Percentiles rank a stretch among this genome's conserved stretches.
These are phyloP conservation scores for Drymodes brunneopygia DNA, from an alignment of 2,113 vertebrate species.

Conservation along the genomic window DNA sequence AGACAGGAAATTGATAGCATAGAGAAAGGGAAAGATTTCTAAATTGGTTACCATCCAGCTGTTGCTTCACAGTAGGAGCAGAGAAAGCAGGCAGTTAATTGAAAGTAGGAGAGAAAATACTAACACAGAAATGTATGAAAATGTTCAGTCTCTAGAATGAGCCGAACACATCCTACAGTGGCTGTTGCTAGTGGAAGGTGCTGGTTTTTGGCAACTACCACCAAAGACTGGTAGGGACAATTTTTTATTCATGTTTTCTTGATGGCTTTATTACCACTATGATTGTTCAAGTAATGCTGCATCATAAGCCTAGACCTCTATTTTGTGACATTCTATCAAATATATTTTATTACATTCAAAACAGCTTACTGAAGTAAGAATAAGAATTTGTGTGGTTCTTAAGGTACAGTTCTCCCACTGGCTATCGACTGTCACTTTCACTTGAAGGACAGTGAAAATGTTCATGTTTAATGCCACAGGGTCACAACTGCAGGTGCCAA, in stretches of 20 bases:
- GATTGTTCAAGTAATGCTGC: background rate
- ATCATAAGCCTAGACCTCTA: background rate
- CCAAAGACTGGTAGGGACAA: background rate
- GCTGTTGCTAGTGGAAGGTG: background rate
- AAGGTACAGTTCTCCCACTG: background rate
- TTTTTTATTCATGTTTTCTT: background rate
- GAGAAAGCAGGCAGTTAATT: background rate
- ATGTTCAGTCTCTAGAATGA: background rate
- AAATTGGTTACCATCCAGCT: background rate
- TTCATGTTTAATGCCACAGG: background rate
- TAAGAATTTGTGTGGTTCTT: background rate
- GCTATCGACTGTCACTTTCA: background rate
- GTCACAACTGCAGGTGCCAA: background rate
- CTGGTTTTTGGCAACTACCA: background rate
- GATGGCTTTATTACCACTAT: background rate
- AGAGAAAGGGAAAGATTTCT: background rate
- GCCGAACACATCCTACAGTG: background rate
- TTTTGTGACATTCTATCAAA: background rate
- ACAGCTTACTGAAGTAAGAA: background rate
- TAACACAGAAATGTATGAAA: background rate
- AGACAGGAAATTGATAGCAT: background rate
- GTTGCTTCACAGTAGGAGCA: background rate
- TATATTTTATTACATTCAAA: background rate
- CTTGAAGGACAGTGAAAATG: background rate
- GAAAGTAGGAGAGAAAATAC: background rate